phyloP scores from a whole-genome alignment of 2,888 invertebrate species.

The Orgyia antiqua region DNA sequence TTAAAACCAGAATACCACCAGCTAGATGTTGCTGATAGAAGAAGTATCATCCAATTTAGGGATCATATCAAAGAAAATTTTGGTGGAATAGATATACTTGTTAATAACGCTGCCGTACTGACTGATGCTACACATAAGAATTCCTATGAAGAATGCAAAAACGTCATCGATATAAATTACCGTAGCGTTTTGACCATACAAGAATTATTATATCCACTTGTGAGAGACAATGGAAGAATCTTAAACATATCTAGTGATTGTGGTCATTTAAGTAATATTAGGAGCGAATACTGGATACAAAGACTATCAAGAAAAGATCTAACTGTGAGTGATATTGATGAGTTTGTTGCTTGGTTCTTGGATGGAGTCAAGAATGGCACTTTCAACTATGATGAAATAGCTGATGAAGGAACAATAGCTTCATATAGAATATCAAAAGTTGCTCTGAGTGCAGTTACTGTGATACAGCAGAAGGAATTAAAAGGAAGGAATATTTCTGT shows the following conservation, averaged over 20 bases:
- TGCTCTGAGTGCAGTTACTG: constrained; percentile 81
- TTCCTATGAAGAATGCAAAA: constrained; percentile 66
- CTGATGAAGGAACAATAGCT: constrained; percentile 73
- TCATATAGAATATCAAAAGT: constrained; percentile 85
- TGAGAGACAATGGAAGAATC: too few relatives aligned
- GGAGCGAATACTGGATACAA: constrained; percentile 56
- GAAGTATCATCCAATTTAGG: constrained; percentile 75
- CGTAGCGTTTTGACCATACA: constrained; percentile 80
- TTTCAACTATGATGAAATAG: constrained; percentile 42
- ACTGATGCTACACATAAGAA: constrained; percentile 34
- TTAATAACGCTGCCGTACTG: constrained; percentile 85
- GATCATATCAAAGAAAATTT: constrained; percentile 76
- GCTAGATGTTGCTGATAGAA: constrained; percentile 23
- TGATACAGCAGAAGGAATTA: constrained; percentile 81
- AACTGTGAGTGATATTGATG: constrained; percentile 47
- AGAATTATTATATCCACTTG: constrained; percentile 81
- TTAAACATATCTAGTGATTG: too few relatives aligned
- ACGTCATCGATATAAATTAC: constrained; percentile 82
- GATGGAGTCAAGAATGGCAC: constrained; percentile 47
- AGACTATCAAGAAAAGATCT: constrained; percentile 39
- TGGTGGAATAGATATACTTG: constrained; percentile 83
- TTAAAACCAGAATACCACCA: constrained; percentile 20
- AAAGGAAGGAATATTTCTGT: constrained; percentile 73
- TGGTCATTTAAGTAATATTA: too few relatives aligned
- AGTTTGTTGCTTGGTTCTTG: constrained; percentile 81